These are phyloP conservation scores for Orthosia incerta DNA, from an alignment of 2,888 invertebrate species.

Conservation along the genomic window DNA sequence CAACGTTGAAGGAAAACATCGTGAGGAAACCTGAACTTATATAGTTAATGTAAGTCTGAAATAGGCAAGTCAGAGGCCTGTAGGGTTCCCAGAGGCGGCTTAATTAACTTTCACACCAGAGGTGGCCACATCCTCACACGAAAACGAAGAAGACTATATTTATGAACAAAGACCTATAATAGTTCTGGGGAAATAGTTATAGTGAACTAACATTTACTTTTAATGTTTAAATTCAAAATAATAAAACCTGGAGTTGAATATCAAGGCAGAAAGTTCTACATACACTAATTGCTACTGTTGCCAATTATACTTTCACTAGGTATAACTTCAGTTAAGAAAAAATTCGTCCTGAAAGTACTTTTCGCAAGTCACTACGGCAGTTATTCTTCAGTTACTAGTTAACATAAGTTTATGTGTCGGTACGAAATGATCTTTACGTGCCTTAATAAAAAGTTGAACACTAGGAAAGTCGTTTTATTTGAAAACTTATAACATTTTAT, in stretches of 20 bases:
- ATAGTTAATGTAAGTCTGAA: no score
- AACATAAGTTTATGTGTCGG: slow-evolving; percentile 52
- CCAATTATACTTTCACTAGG: slow-evolving; percentile 4
- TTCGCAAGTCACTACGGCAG: slow-evolving; percentile 37
- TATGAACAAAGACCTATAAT: no score
- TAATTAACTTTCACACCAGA: no score
- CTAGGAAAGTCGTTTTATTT: slow-evolving; percentile 46
- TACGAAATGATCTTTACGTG: slow-evolving; percentile 32
- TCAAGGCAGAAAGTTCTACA: not conserved
- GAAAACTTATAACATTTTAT: slow-evolving; percentile 38
- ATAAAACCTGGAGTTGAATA: no score
- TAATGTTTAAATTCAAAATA: no score
- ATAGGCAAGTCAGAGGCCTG: no score
- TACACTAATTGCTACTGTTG: slow-evolving; percentile 13
- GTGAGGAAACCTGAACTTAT: no score
- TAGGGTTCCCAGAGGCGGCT: no score
- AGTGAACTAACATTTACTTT: not conserved
- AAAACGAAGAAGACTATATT: no score
- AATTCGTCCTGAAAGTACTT: slow-evolving; percentile 21
- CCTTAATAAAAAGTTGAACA: slow-evolving; percentile 50
- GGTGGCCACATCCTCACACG: no score
- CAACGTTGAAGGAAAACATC: no score
- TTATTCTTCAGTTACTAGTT: slow-evolving; percentile 50
- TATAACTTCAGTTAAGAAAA: slow-evolving; percentile 10
- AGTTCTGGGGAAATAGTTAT: no score